Evolutionary conservation across 2,113 vertebrate species (phyloP), one percentile per base, ranked within the genome.

Genomic region (Lophura nycthemera): DNA sequence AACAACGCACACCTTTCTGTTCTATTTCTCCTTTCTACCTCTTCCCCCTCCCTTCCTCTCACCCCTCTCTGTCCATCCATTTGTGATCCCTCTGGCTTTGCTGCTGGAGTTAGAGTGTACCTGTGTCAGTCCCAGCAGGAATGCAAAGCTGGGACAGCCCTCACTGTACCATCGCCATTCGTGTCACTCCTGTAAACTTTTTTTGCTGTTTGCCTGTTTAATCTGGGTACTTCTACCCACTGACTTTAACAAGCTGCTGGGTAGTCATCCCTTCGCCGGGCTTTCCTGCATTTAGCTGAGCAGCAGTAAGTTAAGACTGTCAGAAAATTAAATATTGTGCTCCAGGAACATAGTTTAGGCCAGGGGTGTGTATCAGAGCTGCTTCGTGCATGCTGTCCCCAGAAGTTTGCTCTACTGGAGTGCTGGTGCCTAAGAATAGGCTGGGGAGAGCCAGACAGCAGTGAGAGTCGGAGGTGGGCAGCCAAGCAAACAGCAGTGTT

Each of bases 171-270:
- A 52, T 3, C 19, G 47, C 80, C 18, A 1, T 88, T 95, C 69
- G 34, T 97, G 98, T 97, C 96, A 95, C 97, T 97, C 97, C 86
- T 95, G 83, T 78, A 88, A 98, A 97, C 97, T 98, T 98, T 98
- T 98, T 76, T 50, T 67, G 91, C 84, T 59, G 48, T 60, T 94
- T 80, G 11, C 83, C 95, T 89, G 59, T 93, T 93, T 91, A 48
- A 71, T 84, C 83, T 40, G 89, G 69, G 61, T 80, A 88, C 86
- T 86, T 96, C 92, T 95, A 60, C 67, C 54, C 64, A 30, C 61
- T 17, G 30, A 90, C 66, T 86, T 83, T 85, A 94, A 92, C 91
- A 97, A 86, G 94, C 95, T 89, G 77, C 73, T 92, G 94, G 80
- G 87, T 92, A 91, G 82, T 66, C 2, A 90, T 93, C 50, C 91